Conservation (phyloP, 2,797 vertebrate species). For the Sebastes iracundus region DNA sequence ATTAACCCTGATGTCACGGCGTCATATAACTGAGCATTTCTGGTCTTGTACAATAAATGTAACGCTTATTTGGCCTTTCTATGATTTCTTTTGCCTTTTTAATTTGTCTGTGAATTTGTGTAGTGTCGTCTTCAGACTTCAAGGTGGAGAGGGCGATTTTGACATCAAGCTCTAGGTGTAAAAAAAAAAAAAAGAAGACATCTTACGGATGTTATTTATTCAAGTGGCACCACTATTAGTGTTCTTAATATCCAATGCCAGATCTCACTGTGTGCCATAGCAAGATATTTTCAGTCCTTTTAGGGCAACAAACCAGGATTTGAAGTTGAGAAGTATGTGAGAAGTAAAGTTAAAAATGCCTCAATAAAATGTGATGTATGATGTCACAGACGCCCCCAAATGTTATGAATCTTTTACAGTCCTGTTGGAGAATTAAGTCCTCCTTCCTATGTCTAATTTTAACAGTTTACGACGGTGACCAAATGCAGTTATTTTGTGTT, state of each 20-base stretch:
- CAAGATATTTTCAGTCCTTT: not conserved
- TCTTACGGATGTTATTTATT: slow-evolving; percentile 39
- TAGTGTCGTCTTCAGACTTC: not conserved
- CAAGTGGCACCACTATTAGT: not conserved
- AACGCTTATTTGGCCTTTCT: slow-evolving; percentile 39
- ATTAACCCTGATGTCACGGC: slow-evolving; percentile 3
- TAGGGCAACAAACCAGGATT: not conserved
- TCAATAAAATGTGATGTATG: not conserved
- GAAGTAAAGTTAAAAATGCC: not conserved
- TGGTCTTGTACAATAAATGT: slow-evolving; percentile 48
- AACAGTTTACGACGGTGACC: slow-evolving; percentile 11
- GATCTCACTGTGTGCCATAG: not conserved
- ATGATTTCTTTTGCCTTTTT: slow-evolving; percentile 19
- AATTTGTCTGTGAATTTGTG: slow-evolving; percentile 21
- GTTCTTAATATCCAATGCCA: not conserved
- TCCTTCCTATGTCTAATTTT: not conserved
- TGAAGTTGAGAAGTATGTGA: not conserved
- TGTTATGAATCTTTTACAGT: not conserved
- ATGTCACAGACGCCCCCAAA: not conserved
- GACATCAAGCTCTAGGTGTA: slow-evolving; percentile 3
- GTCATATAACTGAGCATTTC: slow-evolving; percentile 2
- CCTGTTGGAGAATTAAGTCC: not conserved
- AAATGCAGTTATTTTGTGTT: slow-evolving; percentile 35
- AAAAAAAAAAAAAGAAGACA: not conserved
- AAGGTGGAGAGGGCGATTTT: not conserved